These are phyloP conservation scores for Ennomos fuscantarius DNA, from an alignment of 2,888 invertebrate species.

Conservation along the genomic window DNA sequence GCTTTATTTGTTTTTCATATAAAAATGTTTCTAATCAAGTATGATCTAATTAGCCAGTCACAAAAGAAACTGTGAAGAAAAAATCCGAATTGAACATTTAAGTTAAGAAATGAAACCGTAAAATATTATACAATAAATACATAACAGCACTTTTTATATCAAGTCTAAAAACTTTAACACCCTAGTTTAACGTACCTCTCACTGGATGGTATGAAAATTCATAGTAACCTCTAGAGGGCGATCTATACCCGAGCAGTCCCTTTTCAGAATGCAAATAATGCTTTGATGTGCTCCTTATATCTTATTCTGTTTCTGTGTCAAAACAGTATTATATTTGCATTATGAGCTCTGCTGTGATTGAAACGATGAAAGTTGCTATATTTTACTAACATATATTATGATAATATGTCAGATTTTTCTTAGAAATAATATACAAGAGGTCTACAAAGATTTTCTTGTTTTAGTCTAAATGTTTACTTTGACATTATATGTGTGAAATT, in stretches of 20 bases:
- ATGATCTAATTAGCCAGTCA: background rate
- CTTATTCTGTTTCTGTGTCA: conserved; percentile 48
- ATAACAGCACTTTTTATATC: too few relatives aligned
- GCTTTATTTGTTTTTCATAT: too few relatives aligned
- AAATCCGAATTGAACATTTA: too few relatives aligned
- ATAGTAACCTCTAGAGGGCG: conserved; percentile 43
- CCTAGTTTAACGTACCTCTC: conserved; percentile 1
- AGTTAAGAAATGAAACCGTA: too few relatives aligned
- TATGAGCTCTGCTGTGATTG: conserved; percentile 2
- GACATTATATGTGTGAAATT: too few relatives aligned
- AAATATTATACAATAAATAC: too few relatives aligned
- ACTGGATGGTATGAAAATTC: conserved; percentile 39
- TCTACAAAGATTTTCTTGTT: too few relatives aligned
- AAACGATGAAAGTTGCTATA: background rate
- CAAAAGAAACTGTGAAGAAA: conserved; percentile 1
- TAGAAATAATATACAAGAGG: too few relatives aligned
- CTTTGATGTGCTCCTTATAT: conserved; percentile 49
- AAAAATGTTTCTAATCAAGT: too few relatives aligned
- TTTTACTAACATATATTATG: background rate
- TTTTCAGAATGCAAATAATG: conserved; percentile 45
- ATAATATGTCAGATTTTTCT: too few relatives aligned
- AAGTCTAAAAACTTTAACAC: too few relatives aligned
- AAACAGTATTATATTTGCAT: conserved; percentile 25
- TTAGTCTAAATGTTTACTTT: too few relatives aligned
- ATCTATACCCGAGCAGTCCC: conserved; percentile 41